Conservation (phyloP, 2,888 invertebrate genomes). For the Thelaira solivaga region DNA sequence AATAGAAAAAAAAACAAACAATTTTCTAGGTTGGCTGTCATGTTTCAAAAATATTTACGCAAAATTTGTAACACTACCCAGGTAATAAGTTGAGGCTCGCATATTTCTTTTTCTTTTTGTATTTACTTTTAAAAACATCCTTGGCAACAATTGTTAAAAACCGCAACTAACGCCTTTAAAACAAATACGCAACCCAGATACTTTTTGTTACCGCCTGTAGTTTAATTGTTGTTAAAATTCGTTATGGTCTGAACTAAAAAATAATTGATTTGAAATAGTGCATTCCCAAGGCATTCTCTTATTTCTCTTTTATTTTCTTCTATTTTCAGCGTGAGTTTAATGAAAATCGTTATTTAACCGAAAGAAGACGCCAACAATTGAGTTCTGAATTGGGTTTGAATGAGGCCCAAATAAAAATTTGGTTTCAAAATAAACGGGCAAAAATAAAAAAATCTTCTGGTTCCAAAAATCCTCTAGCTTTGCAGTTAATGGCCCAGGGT, state of each 20-base stretch:
- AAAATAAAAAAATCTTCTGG: conserved; percentile 96
- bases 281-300: background rate
- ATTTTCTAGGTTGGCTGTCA: conserved; percentile 43
- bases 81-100: conserved; percentile 39
- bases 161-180: conserved; percentile 53
- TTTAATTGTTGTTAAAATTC: conserved; percentile 65
- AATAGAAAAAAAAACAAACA: too few relatives aligned
- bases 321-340: conserved; percentile 87
- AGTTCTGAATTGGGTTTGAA: conserved; percentile 94
- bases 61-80: conserved; percentile 65
- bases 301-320: conserved; percentile 9
- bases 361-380: conserved; percentile 91
- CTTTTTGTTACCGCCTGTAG: background rate
- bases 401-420: conserved; percentile 98
- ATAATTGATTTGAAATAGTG: conserved; percentile 73
- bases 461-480: conserved; percentile 89
- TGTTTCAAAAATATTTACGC: conserved; percentile 70
- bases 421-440: conserved; percentile 98
- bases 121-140: background rate
- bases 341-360: conserved; percentile 95
- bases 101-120: background rate
- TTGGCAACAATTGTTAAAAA: conserved; percentile 43
- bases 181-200: background rate
- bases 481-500: conserved; percentile 96
- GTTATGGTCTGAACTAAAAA: conserved; percentile 67